Evolutionary conservation across 2,888 invertebrate species (phyloP), one percentile per base, ranked within the genome.

Genomic region (Lymantria dispar): DNA sequence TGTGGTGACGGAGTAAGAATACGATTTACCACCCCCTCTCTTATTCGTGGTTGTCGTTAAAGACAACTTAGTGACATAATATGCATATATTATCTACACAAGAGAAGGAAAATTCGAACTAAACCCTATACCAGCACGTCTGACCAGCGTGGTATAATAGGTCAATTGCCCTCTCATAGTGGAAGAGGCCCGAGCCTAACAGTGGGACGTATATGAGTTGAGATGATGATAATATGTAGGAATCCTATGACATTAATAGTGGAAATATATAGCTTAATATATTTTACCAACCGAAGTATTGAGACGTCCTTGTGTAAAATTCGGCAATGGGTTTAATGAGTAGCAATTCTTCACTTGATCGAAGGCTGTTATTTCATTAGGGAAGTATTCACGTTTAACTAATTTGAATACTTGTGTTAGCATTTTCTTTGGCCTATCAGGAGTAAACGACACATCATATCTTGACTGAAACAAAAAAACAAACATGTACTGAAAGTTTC

Each of bases 361-460:
- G 79, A 93, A 97, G 0, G 95, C 96, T n/a, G 94, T 92, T 53
- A 81, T 62, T 0, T 88, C 74, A 0, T 64, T 74, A 0, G 90
- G 85, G 65, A 92, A 92, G 50, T 69, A 49, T 33, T 74, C 67
- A 0, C 56, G 31, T 7, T 87, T 81, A 3, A 83, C 84, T 2
- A 58, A 55, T 2, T 79, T 72, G 58, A 93, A 93, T 0, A 92
- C 93, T 0, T 56, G 45, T 0, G 94, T 83, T 47, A 94, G 68
- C 60, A 94, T 82, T 63, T 93, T 94, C 65, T 94, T 95, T 0
- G 96, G 95, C 41, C 80, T 93, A 12, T 96, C 95, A 0, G 96
- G 96, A 0, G 76, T 85, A 36, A 96, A 92, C 0, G 82, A 89
- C 0, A 98, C 95, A 68, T 99, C 98, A 78, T 99, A 99, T 71